phyloP scores from a whole-genome alignment of 92 coral and sea anemone species.

The Micromussa lordhowensis region DNA sequence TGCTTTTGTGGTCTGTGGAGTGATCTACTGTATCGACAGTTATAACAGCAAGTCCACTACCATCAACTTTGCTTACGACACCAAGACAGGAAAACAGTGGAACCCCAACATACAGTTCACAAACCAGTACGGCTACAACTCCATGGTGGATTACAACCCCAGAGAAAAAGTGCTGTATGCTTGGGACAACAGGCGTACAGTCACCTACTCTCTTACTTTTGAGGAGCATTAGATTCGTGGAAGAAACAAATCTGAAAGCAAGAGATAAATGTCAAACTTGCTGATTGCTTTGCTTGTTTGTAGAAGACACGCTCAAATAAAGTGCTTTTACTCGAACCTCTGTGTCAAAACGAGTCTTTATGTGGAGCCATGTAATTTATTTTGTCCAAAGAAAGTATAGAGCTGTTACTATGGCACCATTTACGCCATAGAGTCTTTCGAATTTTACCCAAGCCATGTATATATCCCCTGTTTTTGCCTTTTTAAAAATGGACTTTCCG shows the following conservation, averaged over 20 bases:
- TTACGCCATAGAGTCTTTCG: too few relatives aligned
- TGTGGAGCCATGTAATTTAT: too few relatives aligned
- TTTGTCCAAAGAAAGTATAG: too few relatives aligned
- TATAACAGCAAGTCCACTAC: slow-evolving; percentile 22
- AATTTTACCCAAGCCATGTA: too few relatives aligned
- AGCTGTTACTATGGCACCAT: too few relatives aligned
- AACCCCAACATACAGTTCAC: slow-evolving; percentile 44
- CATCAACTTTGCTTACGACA: slow-evolving; percentile 60
- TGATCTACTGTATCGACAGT: slow-evolving; percentile 36
- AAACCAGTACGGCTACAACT: slow-evolving; percentile 33
- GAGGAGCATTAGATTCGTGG: slow-evolving; percentile 15
- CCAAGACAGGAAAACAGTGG: slow-evolving; percentile 15
- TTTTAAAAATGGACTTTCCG: too few relatives aligned
- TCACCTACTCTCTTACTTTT: slow-evolving; percentile 46
- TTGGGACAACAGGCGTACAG: slow-evolving; percentile 13
- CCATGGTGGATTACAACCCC: slow-evolving; percentile 60
- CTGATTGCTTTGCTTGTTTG: slow-evolving; percentile 11
- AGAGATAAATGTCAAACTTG: background rate
- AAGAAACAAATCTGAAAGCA: background rate
- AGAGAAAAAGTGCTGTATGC: slow-evolving; percentile 53
- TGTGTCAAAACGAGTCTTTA: too few relatives aligned
- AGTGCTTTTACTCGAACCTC: too few relatives aligned
- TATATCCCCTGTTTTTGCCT: too few relatives aligned
- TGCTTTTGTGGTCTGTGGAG: slow-evolving; percentile 46
- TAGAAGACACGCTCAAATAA: background rate